Evolutionary conservation across 2,797 vertebrate species (phyloP), one percentile per base, ranked within the genome.

Genomic region (Gymnodraco acuticeps): DNA sequence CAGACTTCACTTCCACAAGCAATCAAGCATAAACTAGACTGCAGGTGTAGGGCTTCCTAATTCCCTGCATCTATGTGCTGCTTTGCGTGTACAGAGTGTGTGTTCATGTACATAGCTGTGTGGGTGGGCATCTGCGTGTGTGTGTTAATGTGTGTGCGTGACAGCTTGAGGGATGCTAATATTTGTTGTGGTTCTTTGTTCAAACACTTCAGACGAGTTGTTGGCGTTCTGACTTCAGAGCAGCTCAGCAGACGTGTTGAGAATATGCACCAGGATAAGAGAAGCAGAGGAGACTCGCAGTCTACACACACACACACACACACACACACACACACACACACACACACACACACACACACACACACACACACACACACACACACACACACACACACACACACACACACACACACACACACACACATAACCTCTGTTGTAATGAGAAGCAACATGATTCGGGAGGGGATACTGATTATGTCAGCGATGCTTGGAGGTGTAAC

Each of bases 161-260:
- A 74, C 77, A 73, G 84, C 77, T 79, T 61, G 72, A 54, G 59
- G 70, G 90, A 92, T 90, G 85, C 84, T 90, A 85, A 91, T 92
- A 84, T 91, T 87, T 81, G 82, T 85, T 85, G 83, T 80, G 73
- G 64, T 79, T 87, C 90, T 91, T 88, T 90, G 89, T 92, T 92
- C 93, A 92, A 86, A 89, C 82, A 93, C 88, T 92, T 93, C 86
- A 92, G 87, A 90, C 85, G 77, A 88, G 73, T 83, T 83, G 85
- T 82, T 78, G 81, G 71, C 50, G 14, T 64, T 73, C 63, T 83
- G 85, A 92, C 90, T 92, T 93, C 87, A 91, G 84, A 92, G 82
- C 80, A 77, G 84, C 82, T 89, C 80, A 27, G 63, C 69, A 83
- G 87, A 91, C 87, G 89, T 92, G 92, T 70, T 71, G 80, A 70